phyloP scores from a whole-genome alignment of 2,888 invertebrate genomes.

The Tachystola acroxantha region DNA sequence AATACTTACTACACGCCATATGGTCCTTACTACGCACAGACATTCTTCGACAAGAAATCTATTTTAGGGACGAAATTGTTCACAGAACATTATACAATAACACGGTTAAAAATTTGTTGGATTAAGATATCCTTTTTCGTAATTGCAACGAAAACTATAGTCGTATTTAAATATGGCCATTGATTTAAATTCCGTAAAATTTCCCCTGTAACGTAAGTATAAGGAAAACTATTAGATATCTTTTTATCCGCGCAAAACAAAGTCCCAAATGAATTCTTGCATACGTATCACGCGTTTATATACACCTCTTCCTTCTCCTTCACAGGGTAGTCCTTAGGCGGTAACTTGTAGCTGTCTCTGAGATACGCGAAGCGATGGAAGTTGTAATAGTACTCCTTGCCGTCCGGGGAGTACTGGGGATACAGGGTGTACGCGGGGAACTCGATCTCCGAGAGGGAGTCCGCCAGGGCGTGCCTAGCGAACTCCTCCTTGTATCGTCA shows the following conservation, averaged over 20 bases:
- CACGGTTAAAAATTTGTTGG: too few relatives aligned
- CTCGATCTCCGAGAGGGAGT: constrained; percentile 56
- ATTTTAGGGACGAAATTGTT: background rate
- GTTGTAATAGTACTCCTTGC: constrained; percentile 69
- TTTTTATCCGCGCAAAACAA: background rate
- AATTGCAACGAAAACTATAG: too few relatives aligned
- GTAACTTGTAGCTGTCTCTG: constrained; percentile 57
- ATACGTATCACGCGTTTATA: constrained; percentile 56
- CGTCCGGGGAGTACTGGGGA: constrained; percentile 68
- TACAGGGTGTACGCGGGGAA: constrained; percentile 62
- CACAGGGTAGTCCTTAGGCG: constrained; percentile 60
- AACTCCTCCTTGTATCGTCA: constrained; percentile 79
- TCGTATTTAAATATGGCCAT: too few relatives aligned
- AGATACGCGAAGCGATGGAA: constrained; percentile 69
- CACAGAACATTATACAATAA: background rate
- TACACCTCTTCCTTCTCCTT: constrained; percentile 59
- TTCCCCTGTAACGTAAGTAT: background rate
- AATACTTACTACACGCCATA: too few relatives aligned
- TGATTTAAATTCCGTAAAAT: too few relatives aligned
- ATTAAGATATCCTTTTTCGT: too few relatives aligned
- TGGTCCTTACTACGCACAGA: constrained; percentile 11
- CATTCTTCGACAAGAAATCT: background rate
- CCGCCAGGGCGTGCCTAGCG: constrained; percentile 62
- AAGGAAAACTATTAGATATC: background rate
- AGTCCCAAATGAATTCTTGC: background rate